phyloP scores from a whole-genome alignment of 2,888 invertebrate species.

The Galeruca laticollis region DNA sequence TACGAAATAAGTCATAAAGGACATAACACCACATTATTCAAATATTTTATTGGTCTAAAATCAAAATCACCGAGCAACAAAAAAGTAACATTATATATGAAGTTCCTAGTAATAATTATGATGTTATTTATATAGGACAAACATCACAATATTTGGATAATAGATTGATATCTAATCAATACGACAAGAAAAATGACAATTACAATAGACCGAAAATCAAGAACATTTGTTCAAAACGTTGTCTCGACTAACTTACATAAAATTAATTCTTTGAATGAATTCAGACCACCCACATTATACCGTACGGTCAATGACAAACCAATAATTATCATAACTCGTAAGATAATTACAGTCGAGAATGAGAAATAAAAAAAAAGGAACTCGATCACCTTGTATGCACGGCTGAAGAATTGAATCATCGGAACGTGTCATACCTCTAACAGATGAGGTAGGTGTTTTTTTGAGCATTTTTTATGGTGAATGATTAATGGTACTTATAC shows the following conservation, averaged over 20 bases:
- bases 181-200: too few species aligned
- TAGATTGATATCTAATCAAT: too few species aligned
- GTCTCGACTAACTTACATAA: not conserved
- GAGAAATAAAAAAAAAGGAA: not conserved
- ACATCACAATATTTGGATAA: too few species aligned
- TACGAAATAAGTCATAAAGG: too few species aligned
- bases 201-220: too few species aligned
- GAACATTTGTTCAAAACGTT: too few species aligned
- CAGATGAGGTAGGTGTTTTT: constrained; percentile 6
- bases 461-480: not conserved
- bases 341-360: constrained; percentile 9
- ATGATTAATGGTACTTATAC: constrained; percentile 2
- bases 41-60: too few species aligned
- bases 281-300: constrained; percentile 8
- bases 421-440: constrained; percentile 9
- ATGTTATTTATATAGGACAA: too few species aligned
- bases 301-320: not conserved
- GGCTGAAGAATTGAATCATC: constrained; percentile 13
- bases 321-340: constrained; percentile 17
- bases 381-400: constrained; percentile 17
- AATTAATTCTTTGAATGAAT: not conserved
- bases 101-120: too few species aligned
- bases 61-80: too few species aligned
- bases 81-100: too few species aligned
- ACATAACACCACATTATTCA: too few species aligned